A percentile compares a stretch with the other conserved stretches of the same genome.
These are phyloP conservation scores for Cyprinodon tularosa DNA, from an alignment of 2,113 vertebrate species.

Conservation along the genomic window DNA sequence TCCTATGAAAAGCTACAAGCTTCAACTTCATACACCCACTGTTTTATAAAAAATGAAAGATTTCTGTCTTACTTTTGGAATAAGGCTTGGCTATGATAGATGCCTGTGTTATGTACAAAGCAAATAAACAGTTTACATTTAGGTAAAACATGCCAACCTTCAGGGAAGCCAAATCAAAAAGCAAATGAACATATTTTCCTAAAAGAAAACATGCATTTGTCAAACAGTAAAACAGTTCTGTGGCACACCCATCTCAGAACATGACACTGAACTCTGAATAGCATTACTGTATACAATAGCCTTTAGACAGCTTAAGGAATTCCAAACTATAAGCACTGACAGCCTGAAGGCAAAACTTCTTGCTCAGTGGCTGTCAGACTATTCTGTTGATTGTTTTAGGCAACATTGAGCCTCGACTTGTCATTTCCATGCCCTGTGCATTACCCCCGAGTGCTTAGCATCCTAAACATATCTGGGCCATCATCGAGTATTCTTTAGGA, in stretches of 20 bases:
- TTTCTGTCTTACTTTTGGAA: not conserved
- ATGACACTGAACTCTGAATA: slow-evolving; percentile 33
- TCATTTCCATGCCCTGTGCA: slow-evolving; percentile 37
- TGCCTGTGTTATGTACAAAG: not conserved
- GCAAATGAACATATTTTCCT: slow-evolving; percentile 28
- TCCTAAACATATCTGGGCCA: slow-evolving; percentile 35
- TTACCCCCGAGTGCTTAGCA: slow-evolving; percentile 48
- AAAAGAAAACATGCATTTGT: slow-evolving; percentile 19
- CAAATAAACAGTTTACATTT: not conserved
- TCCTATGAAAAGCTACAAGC: not conserved
- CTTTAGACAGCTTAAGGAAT: slow-evolving; percentile 46
- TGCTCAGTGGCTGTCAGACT: slow-evolving; percentile 26
- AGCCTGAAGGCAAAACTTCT: slow-evolving; percentile 41
- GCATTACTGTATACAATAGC: slow-evolving; percentile 27
- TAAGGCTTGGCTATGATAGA: not conserved
- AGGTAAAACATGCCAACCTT: not conserved
- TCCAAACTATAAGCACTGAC: slow-evolving; percentile 26
- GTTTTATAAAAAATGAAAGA: not conserved
- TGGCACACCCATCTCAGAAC: slow-evolving; percentile 9
- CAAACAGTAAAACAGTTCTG: slow-evolving; percentile 37
- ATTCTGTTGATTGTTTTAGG: slow-evolving; percentile 42
- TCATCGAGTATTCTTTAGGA: slow-evolving; percentile 28
- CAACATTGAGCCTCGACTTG: slow-evolving; percentile 38
- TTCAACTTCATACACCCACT: not conserved
- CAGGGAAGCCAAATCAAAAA: not conserved